Conservation (phyloP, 2,888 invertebrate genomes). For the Caenorhabditis drosophilae region DNA sequence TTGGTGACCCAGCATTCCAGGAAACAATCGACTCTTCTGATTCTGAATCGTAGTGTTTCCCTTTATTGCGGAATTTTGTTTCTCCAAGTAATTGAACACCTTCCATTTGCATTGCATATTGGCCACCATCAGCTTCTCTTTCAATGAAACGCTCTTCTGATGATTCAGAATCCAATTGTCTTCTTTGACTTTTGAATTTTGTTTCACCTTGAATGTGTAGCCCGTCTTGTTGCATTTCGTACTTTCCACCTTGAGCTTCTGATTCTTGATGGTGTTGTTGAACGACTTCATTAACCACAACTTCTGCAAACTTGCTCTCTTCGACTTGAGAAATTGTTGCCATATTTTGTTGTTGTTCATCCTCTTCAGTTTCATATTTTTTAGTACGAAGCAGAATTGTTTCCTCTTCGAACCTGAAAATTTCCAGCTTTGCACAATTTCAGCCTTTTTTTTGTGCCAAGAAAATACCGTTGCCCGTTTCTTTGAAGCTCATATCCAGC, state of each 20-base stretch:
- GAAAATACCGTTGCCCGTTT: slow-evolving; percentile 29
- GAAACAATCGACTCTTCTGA: slow-evolving; percentile 42
- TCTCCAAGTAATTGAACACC: slow-evolving; percentile 49
- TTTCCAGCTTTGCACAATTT: not conserved
- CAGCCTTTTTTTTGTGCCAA: not conserved
- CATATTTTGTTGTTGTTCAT: slow-evolving; percentile 15
- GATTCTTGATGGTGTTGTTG: slow-evolving; percentile 25
- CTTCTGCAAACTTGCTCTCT: slow-evolving; percentile 19
- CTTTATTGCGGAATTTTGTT: slow-evolving; percentile 33
- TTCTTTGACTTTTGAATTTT: slow-evolving; percentile 38
- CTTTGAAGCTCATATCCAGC: slow-evolving; percentile 41
- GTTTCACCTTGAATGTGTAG: slow-evolving; percentile 54
- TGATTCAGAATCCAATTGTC: slow-evolving; percentile 47
- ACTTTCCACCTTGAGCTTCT: slow-evolving; percentile 46
- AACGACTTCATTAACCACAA: not conserved
- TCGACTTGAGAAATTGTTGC: slow-evolving; percentile 9
- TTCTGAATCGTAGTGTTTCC: slow-evolving; percentile 44
- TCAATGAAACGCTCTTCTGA: slow-evolving; percentile 45
- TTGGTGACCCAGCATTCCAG: slow-evolving; percentile 51
- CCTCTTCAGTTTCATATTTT: slow-evolving; percentile 34
- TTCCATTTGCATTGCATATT: slow-evolving; percentile 48
- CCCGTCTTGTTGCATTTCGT: slow-evolving; percentile 49
- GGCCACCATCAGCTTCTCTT: slow-evolving; percentile 55
- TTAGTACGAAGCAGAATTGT: slow-evolving; percentile 25
- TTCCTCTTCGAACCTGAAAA: slow-evolving; percentile 21